Percentiles rank a stretch among this genome's conserved stretches.
phyloP scores from a whole-genome alignment of 1,140 invertebrate genomes.

The Potamilus streckersoni region DNA sequence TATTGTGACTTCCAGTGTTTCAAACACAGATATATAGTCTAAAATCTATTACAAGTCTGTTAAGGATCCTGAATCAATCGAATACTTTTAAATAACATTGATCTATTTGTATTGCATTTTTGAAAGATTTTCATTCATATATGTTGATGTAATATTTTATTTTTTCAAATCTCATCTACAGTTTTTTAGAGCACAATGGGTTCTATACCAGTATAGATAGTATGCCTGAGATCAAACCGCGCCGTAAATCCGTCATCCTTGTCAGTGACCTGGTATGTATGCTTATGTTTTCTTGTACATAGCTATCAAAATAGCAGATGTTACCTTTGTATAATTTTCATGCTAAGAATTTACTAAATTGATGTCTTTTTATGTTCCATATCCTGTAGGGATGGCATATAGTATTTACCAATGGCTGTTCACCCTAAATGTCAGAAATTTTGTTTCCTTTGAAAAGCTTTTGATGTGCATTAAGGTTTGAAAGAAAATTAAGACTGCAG shows the following conservation, averaged over 20 bases:
- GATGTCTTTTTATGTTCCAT: neutral
- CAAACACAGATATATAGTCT: no score
- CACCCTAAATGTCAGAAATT: no score
- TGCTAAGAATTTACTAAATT: no score
- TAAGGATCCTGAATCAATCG: neutral
- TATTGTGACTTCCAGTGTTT: no score
- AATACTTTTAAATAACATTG: neutral
- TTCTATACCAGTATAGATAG: conserved; percentile 99
- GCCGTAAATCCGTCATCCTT: conserved; percentile 94
- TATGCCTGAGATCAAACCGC: conserved; percentile 97
- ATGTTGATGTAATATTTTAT: no score
- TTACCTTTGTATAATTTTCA: neutral
- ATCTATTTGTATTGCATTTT: neutral
- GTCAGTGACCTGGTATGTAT: conserved; percentile 98
- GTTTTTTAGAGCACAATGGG: conserved; percentile 93
- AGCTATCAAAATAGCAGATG: conserved; percentile 1
- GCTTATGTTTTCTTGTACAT: neutral
- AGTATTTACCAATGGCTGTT: no score
- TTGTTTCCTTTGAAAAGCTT: no score
- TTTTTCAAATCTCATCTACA: conserved; percentile 65
- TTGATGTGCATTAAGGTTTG: no score
- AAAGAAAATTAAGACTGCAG: no score
- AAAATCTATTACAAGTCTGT: no score
- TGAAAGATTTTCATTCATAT: no score
- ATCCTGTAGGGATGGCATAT: neutral